phyloP scores from a whole-genome alignment of 2,113 vertebrate species.

The Oncorhynchus nerka region DNA sequence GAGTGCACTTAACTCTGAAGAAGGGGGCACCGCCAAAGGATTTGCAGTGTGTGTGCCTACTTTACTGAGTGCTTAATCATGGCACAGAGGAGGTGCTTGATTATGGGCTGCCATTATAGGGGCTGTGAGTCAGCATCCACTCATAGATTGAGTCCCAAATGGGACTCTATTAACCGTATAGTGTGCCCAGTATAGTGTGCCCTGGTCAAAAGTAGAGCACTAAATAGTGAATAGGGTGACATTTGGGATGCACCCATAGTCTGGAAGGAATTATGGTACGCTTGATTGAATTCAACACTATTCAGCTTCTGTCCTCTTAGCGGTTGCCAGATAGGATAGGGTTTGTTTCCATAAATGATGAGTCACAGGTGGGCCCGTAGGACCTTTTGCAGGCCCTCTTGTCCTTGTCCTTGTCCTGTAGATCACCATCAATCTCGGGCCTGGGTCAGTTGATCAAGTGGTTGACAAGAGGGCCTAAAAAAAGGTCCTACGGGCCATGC shows the following conservation, averaged over 20 bases:
- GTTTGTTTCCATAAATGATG: not conserved
- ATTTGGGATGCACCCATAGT: conserved; percentile 34
- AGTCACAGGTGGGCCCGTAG: not conserved
- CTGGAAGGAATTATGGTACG: conserved; percentile 60
- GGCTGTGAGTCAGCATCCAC: conserved; percentile 63
- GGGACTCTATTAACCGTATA: too few species aligned
- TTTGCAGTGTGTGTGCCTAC: conserved; percentile 64
- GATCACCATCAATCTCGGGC: not conserved
- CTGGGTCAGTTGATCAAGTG: not conserved
- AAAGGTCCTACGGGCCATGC: too few species aligned
- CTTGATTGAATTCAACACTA: conserved; percentile 62
- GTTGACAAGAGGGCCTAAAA: too few species aligned
- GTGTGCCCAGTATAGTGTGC: too few species aligned
- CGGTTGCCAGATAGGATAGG: conserved; percentile 25
- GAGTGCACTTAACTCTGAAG: conserved; percentile 68
- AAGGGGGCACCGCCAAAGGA: conserved; percentile 67
- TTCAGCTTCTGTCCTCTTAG: conserved; percentile 41
- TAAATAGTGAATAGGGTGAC: conserved; percentile 11
- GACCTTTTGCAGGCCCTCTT: not conserved
- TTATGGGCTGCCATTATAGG: conserved; percentile 70
- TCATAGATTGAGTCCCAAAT: conserved; percentile 15
- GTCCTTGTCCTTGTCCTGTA: not conserved
- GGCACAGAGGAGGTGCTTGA: conserved; percentile 56
- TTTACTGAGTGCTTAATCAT: conserved; percentile 70
- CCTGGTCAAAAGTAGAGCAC: too few species aligned